These are phyloP conservation scores for Aramus guarauna DNA, from an alignment of 2,113 vertebrate genomes.

Conservation along the genomic window DNA sequence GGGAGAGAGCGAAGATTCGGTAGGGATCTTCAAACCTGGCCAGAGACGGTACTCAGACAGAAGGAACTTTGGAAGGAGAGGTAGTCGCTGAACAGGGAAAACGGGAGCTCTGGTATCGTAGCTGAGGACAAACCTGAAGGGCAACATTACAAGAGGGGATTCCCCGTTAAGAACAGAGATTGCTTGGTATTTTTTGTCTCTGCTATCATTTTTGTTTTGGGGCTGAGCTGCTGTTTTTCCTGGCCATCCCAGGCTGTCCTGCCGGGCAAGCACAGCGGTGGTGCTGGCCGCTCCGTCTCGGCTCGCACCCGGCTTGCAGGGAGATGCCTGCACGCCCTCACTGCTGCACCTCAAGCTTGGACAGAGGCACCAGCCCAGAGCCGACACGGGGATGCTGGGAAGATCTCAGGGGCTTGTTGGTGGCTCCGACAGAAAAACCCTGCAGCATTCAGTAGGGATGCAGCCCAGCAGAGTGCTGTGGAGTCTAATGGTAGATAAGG, in stretches of 20 bases:
- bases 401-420: background rate
- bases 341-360: background rate
- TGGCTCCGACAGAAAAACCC: background rate
- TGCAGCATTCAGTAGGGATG: background rate
- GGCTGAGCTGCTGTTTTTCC: background rate
- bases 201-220: background rate
- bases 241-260: background rate
- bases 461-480: background rate
- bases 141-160: background rate
- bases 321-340: background rate
- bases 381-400: accelerated
- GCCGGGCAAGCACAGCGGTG: background rate
- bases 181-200: background rate
- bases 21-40: background rate
- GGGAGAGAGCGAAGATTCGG: background rate
- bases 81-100: background rate
- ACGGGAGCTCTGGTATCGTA: background rate
- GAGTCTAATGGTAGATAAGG: background rate
- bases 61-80: background rate
- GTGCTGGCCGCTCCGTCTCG: accelerated
- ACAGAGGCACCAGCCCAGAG: background rate
- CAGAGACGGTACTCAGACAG: background rate
- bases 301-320: background rate
- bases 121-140: background rate
- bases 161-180: background rate